These are phyloP conservation scores for Myanophis thanlyinensis DNA, from an alignment of 2,113 vertebrate genomes.

Conservation along the genomic window DNA sequence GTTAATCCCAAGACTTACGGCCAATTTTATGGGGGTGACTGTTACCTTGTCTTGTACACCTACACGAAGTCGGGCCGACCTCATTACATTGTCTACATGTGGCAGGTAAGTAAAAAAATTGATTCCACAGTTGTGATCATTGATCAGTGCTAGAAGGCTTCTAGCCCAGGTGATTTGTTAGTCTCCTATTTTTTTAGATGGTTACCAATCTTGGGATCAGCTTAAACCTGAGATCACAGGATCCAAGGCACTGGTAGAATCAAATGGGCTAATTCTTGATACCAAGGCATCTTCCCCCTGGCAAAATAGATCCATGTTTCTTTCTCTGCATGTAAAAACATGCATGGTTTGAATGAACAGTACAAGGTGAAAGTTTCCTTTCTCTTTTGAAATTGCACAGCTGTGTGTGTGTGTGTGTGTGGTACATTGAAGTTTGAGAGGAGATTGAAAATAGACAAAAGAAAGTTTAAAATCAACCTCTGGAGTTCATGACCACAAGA, in stretches of 20 bases:
- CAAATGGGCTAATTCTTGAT: background rate
- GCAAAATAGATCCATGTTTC: background rate
- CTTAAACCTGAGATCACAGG: background rate
- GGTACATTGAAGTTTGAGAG: background rate
- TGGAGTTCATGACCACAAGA: background rate
- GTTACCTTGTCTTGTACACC: slow-evolving; percentile 87
- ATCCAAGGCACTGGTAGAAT: background rate
- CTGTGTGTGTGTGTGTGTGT: background rate
- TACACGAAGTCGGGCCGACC: slow-evolving; percentile 74
- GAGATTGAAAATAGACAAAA: background rate
- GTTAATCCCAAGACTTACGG: slow-evolving; percentile 77
- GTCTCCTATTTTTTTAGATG: background rate
- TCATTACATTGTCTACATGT: slow-evolving; percentile 88
- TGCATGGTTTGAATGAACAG: background rate
- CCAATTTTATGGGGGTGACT: slow-evolving; percentile 90
- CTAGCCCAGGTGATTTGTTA: too few relatives aligned
- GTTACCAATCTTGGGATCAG: background rate
- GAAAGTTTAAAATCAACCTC: background rate
- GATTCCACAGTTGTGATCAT: background rate
- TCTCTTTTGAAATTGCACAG: background rate
- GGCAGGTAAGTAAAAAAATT: slow-evolving; percentile 78
- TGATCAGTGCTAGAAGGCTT: background rate
- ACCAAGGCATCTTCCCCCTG: background rate
- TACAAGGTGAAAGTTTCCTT: background rate
- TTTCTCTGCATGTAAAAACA: background rate